Conservation (phyloP, 2,797 vertebrate species). For the Eospalax fontanierii region DNA sequence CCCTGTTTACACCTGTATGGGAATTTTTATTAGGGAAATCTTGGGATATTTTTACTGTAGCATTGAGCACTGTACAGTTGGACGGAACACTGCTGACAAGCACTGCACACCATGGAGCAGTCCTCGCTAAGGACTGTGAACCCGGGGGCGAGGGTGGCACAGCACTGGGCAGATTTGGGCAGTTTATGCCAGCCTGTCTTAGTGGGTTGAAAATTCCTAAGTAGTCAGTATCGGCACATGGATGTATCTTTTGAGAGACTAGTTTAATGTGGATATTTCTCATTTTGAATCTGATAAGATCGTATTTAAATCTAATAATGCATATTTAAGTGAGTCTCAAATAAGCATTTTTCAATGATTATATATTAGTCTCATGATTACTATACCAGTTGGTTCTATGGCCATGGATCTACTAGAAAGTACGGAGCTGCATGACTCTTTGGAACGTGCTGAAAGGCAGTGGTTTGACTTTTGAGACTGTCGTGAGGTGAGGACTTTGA, state of each 20-base stretch:
- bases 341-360: neutral
- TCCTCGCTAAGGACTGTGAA: too few species aligned
- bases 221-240: neutral
- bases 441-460: neutral
- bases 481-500: neutral
- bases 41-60: neutral
- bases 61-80: neutral
- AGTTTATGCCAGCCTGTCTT: neutral
- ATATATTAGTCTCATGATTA: neutral
- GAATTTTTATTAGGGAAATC: conserved; percentile 12
- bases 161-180: neutral
- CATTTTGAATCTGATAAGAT: conserved; percentile 19
- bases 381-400: neutral
- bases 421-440: neutral
- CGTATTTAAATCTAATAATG: neutral
- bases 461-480: conserved; percentile 7
- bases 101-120: neutral
- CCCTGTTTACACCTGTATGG: conserved; percentile 20
- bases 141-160: too few species aligned
- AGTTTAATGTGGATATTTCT: neutral
- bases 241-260: neutral
- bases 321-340: neutral
- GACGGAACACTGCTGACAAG: neutral
- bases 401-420: neutral
- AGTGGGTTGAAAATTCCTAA: neutral